Conservation (phyloP, 2,797 vertebrate genomes). For the Diglossa cyanea region DNA sequence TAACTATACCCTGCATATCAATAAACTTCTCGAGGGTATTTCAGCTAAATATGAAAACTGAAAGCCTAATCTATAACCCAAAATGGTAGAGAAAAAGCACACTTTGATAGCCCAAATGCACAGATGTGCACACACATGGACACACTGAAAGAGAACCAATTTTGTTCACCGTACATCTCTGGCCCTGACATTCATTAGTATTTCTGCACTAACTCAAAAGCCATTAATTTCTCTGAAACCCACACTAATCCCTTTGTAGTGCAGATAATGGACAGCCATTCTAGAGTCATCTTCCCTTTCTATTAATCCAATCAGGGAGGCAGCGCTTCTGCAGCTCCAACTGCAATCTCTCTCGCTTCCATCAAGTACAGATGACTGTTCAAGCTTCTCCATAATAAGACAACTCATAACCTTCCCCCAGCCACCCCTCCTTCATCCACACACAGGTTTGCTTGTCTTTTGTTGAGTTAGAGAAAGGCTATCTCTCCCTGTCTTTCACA, state of each 20-base stretch:
- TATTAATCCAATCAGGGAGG: conserved; percentile 81
- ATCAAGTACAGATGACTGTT: conserved; percentile 72
- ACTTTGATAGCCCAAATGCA: conserved; percentile 5
- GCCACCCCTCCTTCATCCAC: conserved; percentile 27
- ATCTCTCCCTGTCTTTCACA: conserved; percentile 34
- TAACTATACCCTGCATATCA: not conserved
- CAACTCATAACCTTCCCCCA: conserved; percentile 31
- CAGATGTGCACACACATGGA: not conserved
- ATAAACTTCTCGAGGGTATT: not conserved
- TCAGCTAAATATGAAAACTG: conserved; percentile 8
- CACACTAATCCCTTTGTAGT: conserved; percentile 90
- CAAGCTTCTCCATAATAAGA: conserved; percentile 59
- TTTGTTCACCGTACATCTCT: conserved; percentile 58
- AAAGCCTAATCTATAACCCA: conserved; percentile 36
- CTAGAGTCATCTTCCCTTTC: conserved; percentile 79
- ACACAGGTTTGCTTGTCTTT: conserved; percentile 24
- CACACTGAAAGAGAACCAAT: conserved; percentile 45
- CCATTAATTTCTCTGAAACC: conserved; percentile 79
- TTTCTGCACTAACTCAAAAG: conserved; percentile 75
- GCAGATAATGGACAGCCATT: conserved; percentile 86
- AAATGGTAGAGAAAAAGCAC: conserved; percentile 38
- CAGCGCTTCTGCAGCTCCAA: conserved; percentile 71
- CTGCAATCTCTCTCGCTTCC: conserved; percentile 73
- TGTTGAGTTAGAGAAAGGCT: conserved; percentile 60
- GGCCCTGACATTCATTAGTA: conserved; percentile 74